Evolutionary conservation across 2,888 invertebrate species (phyloP).

Genomic region (Melanargia galathea): DNA sequence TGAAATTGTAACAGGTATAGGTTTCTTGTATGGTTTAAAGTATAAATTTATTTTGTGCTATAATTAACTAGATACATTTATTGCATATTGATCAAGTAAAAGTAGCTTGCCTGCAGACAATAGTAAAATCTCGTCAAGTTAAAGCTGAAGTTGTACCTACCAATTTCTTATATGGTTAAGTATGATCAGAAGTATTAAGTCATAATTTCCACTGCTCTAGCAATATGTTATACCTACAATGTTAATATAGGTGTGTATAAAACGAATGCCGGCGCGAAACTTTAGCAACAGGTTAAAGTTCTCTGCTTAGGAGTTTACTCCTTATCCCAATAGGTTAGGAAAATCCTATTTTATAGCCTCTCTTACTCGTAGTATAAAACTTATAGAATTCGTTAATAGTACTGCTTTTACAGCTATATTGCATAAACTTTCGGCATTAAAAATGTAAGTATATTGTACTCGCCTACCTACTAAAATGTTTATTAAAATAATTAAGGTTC

Average conservation of each 20-base stretch:
- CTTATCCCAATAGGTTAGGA: constrained; percentile 33
- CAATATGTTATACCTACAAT: constrained; percentile 13
- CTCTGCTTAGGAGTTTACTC: constrained; percentile 47
- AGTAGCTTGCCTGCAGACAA: too few species aligned
- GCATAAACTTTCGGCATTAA: constrained; percentile 46
- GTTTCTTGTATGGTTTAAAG: too few species aligned
- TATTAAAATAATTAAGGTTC: too few species aligned
- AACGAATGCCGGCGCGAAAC: constrained; percentile 26
- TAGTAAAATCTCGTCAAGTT: too few species aligned
- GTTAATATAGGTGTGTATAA: constrained; percentile 18
- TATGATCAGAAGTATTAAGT: constrained; percentile 5
- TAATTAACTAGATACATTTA: too few species aligned
- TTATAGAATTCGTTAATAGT: constrained; percentile 27
- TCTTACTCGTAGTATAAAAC: constrained; percentile 21
- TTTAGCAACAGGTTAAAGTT: constrained; percentile 61
- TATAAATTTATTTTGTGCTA: too few species aligned
- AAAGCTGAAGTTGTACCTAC: too few species aligned
- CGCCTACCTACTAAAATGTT: too few species aligned
- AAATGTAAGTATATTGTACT: too few species aligned
- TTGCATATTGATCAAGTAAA: too few species aligned
- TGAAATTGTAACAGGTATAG: too few species aligned
- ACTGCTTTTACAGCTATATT: constrained; percentile 28
- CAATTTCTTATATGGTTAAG: neutral
- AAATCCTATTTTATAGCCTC: constrained; percentile 33
- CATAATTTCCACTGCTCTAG: constrained; percentile 37